Percentiles rank a stretch among this genome's conserved stretches.
phyloP scores from a whole-genome alignment of 2,888 invertebrate species.

The Thyatira batis region DNA sequence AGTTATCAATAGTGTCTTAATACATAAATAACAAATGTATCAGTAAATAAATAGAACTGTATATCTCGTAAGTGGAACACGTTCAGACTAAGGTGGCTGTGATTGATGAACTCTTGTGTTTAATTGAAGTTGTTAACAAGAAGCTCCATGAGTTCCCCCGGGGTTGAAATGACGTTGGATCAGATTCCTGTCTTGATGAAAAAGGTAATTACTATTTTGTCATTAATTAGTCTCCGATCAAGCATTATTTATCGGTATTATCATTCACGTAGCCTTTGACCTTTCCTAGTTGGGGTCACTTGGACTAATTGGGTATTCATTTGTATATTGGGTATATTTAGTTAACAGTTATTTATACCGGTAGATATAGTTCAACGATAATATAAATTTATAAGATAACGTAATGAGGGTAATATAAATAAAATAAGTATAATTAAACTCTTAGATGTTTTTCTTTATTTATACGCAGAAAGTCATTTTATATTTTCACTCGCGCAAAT shows the following conservation, averaged over 20 bases:
- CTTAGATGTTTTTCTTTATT: background rate
- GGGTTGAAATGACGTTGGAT: conserved; percentile 72
- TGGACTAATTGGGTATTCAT: conserved; percentile 2
- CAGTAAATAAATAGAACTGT: conserved; percentile 49
- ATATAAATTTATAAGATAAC: background rate
- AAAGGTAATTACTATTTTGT: conserved; percentile 54
- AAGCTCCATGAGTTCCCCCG: conserved; percentile 62
- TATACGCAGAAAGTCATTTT: background rate
- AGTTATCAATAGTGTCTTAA: conserved; percentile 59
- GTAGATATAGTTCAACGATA: background rate
- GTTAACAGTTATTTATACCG: background rate
- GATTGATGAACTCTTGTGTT: conserved; percentile 54
- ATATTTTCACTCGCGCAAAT: background rate
- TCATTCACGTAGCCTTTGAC: conserved; percentile 24
- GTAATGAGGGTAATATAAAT: conserved; percentile 2
- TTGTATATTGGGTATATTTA: background rate
- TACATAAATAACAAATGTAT: conserved; percentile 49
- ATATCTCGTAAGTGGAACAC: conserved; percentile 48
- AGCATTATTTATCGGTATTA: conserved; percentile 9
- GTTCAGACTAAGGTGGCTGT: conserved; percentile 39
- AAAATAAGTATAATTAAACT: background rate
- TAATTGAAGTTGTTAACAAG: conserved; percentile 20
- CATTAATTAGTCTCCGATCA: background rate
- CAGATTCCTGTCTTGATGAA: conserved; percentile 72
- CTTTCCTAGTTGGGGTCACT: conserved; percentile 13